Percentiles rank a stretch among this genome's conserved stretches.
phyloP scores from a whole-genome alignment of 2,797 vertebrate genomes.

The Lycodopsis pacificus region DNA sequence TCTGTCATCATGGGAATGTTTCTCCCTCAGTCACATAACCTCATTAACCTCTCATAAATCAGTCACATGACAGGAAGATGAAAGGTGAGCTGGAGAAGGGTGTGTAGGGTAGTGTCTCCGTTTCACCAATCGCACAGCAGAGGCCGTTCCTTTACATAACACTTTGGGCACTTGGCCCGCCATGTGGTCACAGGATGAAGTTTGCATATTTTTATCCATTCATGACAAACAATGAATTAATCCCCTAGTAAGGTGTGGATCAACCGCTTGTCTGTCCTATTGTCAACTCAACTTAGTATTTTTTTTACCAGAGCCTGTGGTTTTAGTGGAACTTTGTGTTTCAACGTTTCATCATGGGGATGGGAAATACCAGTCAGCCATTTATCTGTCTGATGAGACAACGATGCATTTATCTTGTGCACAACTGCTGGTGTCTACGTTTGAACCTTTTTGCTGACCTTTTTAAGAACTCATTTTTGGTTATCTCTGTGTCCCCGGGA shows the following conservation, averaged over 20 bases:
- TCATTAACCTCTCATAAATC: conserved; percentile 10
- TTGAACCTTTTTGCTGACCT: neutral
- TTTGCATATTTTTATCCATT: conserved; percentile 59
- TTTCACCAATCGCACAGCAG: conserved; percentile 64
- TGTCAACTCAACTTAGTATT: conserved; percentile 7
- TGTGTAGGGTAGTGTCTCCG: conserved; percentile 49
- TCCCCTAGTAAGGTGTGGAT: conserved; percentile 25
- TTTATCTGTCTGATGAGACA: neutral
- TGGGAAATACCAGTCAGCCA: neutral
- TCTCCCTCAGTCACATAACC: neutral
- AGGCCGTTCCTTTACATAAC: conserved; percentile 58
- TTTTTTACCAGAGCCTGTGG: conserved; percentile 15
- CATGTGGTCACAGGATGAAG: conserved; percentile 44
- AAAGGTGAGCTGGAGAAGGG: conserved; percentile 37
- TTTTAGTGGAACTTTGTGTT: conserved; percentile 10
- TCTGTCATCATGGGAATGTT: conserved; percentile 16
- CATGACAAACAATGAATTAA: conserved; percentile 64
- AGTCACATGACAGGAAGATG: conserved; percentile 64
- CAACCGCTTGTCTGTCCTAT: conserved; percentile 26
- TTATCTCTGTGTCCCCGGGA: neutral
- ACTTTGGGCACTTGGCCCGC: conserved; percentile 38
- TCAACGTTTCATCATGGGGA: neutral
- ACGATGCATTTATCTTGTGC: neutral
- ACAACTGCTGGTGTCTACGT: neutral
- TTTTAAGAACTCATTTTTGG: neutral